Conservation (phyloP, 2,113 vertebrate genomes). For the Pituophis catenifer region DNA sequence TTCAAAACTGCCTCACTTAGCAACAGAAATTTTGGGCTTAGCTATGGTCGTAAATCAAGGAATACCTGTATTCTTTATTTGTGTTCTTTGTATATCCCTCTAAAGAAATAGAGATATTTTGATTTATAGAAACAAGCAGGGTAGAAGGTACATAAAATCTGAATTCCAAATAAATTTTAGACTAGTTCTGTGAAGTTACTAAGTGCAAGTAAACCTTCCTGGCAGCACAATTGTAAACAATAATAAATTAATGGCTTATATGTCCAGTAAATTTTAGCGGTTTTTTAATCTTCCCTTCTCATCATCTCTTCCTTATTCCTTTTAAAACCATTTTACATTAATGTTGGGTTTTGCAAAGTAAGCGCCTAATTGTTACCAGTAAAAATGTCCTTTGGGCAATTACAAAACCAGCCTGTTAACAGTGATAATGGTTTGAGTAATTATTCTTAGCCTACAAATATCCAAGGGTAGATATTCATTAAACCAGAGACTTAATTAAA, state of each 20-base stretch:
- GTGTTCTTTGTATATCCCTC: background rate
- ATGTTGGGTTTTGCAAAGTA: background rate
- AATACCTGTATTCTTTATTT: background rate
- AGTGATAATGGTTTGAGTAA: background rate
- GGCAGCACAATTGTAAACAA: background rate
- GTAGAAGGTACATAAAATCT: background rate
- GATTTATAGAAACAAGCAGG: background rate
- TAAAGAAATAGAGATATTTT: background rate
- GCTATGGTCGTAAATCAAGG: background rate
- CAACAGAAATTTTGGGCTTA: too few relatives aligned
- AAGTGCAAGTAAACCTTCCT: constrained; percentile 9
- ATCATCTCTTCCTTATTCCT: constrained; percentile 7
- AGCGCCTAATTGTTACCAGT: background rate
- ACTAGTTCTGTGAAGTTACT: too few relatives aligned
- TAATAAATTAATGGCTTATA: background rate
- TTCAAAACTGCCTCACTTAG: too few relatives aligned
- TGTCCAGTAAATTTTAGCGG: background rate
- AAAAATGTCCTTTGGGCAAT: background rate
- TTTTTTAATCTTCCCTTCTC: background rate
- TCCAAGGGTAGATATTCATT: background rate
- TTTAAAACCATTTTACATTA: constrained; percentile 1
- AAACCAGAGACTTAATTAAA: background rate
- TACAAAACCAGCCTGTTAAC: background rate
- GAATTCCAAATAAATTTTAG: background rate
- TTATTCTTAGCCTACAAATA: background rate